A percentile compares a stretch with the other conserved stretches of the same genome.
Evolutionary conservation across 2,797 vertebrate species (phyloP).

Genomic region (Lophius americanus): DNA sequence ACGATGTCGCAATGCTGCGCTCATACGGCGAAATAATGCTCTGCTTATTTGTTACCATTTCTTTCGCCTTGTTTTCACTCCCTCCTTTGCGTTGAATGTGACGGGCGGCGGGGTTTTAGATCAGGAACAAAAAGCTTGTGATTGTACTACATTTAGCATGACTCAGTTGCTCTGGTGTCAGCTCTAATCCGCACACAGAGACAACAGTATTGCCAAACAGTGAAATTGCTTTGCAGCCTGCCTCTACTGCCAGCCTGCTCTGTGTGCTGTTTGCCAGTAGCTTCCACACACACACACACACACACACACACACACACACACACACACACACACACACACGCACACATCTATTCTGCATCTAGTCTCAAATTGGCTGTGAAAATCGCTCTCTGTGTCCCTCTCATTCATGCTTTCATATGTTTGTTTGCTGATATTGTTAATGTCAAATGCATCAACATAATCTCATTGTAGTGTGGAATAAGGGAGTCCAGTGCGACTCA

Average conservation of each 20-base stretch:
- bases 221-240: slow-evolving; percentile 81
- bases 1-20: slow-evolving; percentile 59
- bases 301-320: slow-evolving; percentile 36
- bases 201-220: slow-evolving; percentile 82
- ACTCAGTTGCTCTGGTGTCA: slow-evolving; percentile 81
- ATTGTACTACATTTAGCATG: slow-evolving; percentile 82
- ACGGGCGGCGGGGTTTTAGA: slow-evolving; percentile 69
- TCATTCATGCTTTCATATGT: slow-evolving; percentile 81
- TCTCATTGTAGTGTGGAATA: slow-evolving; percentile 66
- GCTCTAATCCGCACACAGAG: slow-evolving; percentile 80
- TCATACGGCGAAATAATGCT: slow-evolving; percentile 66
- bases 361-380: slow-evolving; percentile 84
- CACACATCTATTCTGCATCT: slow-evolving; percentile 50
- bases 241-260: slow-evolving; percentile 74
- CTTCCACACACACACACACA: slow-evolving; percentile 41
- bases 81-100: slow-evolving; percentile 54
- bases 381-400: slow-evolving; percentile 77
- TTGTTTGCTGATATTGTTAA: slow-evolving; percentile 81
- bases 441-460: slow-evolving; percentile 74
- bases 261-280: slow-evolving; percentile 75
- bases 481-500: slow-evolving; percentile 61
- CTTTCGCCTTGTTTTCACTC: slow-evolving; percentile 55
- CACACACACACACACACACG: slow-evolving; percentile 27
- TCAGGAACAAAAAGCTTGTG: slow-evolving; percentile 78
- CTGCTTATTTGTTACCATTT: slow-evolving; percentile 55